Base-by-base conservation (phyloP, 2,113 vertebrate genomes). In the Clarias gariepinus region DNA sequence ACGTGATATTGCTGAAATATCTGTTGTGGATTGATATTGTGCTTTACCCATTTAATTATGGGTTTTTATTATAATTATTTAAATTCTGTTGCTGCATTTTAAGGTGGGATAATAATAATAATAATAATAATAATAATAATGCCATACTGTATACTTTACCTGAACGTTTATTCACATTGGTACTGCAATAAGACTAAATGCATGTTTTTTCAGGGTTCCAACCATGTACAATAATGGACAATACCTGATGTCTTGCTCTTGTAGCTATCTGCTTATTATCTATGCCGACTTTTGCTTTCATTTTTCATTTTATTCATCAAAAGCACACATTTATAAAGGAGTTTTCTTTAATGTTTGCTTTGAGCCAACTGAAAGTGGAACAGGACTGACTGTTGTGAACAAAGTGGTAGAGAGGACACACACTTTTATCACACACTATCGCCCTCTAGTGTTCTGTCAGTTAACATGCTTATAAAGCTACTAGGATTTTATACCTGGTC, bases 361-460 rank as follows among this genome's bases (percentile, higher is more conserved):
- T 64, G 60, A 64, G 12, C 47, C 36, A 82, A n/a, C 61, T 79
- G n/a, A 19, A 79, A 79, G 52, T 63, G 58, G 58, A 60, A 60
- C 19, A 36, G 33, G 58, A 64, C 9, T 82, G 58, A 64, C 9
- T 82, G 81, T 66, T 12, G 25, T 55, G 60, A 85, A 85, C n/a
- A 68, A 36, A 16, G 41, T 33, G 53, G 55, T 2, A 79, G 25
- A 30, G 13, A 78, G 9, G 18, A 23, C 12, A 55, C 74, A 33
- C 18, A 23, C 19, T 60, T 60, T 11, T 60, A 21, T 60, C 33
- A 47, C 19, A 73, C 23, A 77, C 47, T 33, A 68, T 53, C 76
- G 64, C 76, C 84, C 61, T 80, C 84, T 85, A 80, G 74, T 79
- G 84, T 79, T 68, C 16, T 36, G 13, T 58, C 21, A 84, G 82